Percentiles rank a stretch among this genome's conserved stretches.
phyloP scores from a whole-genome alignment of 2,797 vertebrate genomes.

The Gadopsis bispinosus region DNA sequence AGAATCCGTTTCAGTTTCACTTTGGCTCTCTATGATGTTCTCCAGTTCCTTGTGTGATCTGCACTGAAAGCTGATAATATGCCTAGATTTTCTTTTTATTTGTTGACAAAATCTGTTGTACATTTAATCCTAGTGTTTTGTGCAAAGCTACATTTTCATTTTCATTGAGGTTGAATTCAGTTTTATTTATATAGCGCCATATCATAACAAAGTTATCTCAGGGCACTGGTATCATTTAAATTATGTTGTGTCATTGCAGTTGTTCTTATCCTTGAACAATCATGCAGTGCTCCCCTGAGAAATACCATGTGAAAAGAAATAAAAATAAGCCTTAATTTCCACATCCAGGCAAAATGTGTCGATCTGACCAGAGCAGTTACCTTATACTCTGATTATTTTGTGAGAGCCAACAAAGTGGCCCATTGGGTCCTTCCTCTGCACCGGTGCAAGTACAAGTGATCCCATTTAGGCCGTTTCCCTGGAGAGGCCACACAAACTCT shows the following conservation, averaged over 20 bases:
- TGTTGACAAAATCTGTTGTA: not conserved
- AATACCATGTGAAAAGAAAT: not conserved
- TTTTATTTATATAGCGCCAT: too few relatives aligned
- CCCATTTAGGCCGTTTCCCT: conserved; percentile 62
- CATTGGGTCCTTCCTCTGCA: conserved; percentile 18
- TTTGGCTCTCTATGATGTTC: not conserved
- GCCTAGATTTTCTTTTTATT: not conserved
- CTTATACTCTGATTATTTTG: conserved; percentile 28
- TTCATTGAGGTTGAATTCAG: too few relatives aligned
- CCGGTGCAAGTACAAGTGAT: conserved; percentile 51
- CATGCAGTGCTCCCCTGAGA: not conserved
- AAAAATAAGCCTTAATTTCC: not conserved
- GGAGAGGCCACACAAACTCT: conserved; percentile 45
- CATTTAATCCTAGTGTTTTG: conserved; percentile 10
- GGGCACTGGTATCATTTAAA: not conserved
- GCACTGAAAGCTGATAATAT: not conserved
- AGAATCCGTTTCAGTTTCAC: not conserved
- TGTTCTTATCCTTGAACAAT: not conserved
- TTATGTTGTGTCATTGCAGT: not conserved
- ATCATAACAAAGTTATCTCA: too few relatives aligned
- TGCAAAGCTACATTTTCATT: not conserved
- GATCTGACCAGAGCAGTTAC: conserved; percentile 20
- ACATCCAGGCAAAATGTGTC: not conserved
- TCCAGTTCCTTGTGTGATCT: not conserved
- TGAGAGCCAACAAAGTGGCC: conserved; percentile 40